Percentiles rank a stretch among this genome's conserved stretches.
Conservation (phyloP, 2,113 vertebrate genomes). For the Pleuronectes platessa region DNA sequence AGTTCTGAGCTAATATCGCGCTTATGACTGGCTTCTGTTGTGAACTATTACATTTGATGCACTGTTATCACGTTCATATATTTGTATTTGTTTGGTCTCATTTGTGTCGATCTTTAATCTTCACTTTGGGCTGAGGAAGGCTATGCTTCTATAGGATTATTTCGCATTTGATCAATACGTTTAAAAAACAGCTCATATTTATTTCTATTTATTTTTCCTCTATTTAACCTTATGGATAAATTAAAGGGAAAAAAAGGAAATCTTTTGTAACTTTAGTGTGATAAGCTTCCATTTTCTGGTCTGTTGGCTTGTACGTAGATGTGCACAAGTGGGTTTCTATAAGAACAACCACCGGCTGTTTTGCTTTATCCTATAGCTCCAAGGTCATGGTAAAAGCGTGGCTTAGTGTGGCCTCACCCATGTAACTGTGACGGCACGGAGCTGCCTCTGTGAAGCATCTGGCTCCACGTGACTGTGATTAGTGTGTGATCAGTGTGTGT, state of each 20-base stretch:
- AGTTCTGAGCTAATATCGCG: slow-evolving; percentile 14
- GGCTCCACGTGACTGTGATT: slow-evolving; percentile 20
- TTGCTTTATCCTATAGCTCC: slow-evolving; percentile 15
- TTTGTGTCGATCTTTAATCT: no score
- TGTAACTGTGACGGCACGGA: slow-evolving; percentile 22
- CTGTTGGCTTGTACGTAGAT: slow-evolving; percentile 13
- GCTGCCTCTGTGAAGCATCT: slow-evolving; percentile 41
- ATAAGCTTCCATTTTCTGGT: slow-evolving; percentile 11
- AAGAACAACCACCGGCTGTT: slow-evolving; percentile 15
- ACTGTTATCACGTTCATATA: neutral
- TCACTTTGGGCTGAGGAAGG: no score
- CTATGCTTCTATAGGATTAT: neutral
- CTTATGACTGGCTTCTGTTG: no score
- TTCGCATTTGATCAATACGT: slow-evolving; percentile 2
- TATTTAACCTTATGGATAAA: neutral
- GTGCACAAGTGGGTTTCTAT: neutral
- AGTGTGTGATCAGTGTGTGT: slow-evolving; percentile 14
- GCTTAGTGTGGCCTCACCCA: slow-evolving; percentile 41
- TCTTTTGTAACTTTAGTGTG: neutral
- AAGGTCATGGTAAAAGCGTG: slow-evolving; percentile 54
- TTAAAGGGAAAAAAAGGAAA: neutral
- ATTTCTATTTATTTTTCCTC: neutral
- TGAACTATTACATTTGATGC: neutral
- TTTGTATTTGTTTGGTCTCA: no score
- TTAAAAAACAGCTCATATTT: neutral